phyloP scores from a whole-genome alignment of 2,113 vertebrate species.

The Helogale parvula region DNA sequence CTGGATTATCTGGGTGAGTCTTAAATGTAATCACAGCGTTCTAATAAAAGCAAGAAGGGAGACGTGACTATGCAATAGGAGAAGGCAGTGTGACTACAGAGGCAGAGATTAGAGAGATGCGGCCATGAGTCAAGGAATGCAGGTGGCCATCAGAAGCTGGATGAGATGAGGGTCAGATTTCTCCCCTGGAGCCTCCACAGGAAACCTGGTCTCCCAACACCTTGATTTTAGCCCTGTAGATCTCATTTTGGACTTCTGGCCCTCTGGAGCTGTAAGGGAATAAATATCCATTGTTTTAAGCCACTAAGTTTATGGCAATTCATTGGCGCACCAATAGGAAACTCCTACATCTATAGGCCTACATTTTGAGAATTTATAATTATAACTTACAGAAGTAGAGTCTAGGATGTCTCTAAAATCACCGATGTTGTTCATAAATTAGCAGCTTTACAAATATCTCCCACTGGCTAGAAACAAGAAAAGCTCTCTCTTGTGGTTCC shows the following conservation, averaged over 20 bases:
- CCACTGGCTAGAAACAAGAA: neutral
- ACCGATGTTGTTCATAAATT: neutral
- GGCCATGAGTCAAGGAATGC: neutral
- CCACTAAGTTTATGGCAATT: neutral
- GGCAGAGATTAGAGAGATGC: neutral
- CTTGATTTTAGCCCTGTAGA: neutral
- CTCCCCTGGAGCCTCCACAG: neutral
- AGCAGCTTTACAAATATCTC: neutral
- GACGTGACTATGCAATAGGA: neutral
- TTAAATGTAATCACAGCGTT: neutral
- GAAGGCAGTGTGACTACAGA: neutral
- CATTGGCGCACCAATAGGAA: neutral
- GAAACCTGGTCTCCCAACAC: neutral
- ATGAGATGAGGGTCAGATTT: neutral
- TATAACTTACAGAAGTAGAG: neutral
- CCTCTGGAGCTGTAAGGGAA: neutral
- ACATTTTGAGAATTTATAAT: neutral
- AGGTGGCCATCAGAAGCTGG: neutral
- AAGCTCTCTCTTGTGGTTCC: neutral
- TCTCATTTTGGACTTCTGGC: neutral
- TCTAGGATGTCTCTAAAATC: neutral
- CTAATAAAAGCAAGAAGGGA: neutral
- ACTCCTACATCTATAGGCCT: neutral
- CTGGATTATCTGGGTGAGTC: neutral
- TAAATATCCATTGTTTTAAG: neutral